A percentile compares a stretch with the other conserved stretches of the same genome.
Conservation (phyloP, 2,888 invertebrate species). For the Cepaea hortensis region DNA sequence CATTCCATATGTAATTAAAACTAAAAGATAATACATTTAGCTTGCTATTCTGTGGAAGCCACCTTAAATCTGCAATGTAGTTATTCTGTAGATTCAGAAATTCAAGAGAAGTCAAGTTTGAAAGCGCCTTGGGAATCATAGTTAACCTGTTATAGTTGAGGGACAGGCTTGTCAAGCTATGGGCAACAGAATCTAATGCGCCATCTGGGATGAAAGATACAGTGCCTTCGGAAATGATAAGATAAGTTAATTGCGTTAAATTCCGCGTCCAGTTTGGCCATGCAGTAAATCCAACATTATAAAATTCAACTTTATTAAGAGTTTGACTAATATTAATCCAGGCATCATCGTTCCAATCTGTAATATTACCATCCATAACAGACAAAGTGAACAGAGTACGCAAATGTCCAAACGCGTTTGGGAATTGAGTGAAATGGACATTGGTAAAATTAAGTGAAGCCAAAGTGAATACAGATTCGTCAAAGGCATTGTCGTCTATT, state of each 20-base stretch:
- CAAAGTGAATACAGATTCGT: background rate
- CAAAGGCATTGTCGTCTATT: background rate
- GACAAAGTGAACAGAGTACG: background rate
- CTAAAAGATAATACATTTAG: background rate
- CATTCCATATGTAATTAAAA: too few relatives aligned
- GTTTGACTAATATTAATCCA: background rate
- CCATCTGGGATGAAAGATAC: background rate
- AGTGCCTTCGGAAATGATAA: background rate
- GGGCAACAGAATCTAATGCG: background rate
- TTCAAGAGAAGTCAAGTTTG: background rate
- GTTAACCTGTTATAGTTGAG: background rate
- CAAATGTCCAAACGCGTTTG: background rate
- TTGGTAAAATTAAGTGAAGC: background rate
- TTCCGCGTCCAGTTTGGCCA: conserved; percentile 14
- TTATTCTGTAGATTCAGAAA: background rate
- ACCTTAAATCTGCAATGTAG: background rate
- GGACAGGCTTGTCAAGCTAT: background rate
- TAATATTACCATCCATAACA: background rate
- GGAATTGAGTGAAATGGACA: background rate
- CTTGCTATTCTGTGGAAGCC: background rate
- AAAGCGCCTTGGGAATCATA: too few relatives aligned
- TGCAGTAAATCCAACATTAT: background rate
- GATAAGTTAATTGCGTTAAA: background rate
- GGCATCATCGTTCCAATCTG: background rate
- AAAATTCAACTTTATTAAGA: background rate